Base-by-base conservation (phyloP, 2,113 vertebrate genomes). In the Ctenodactylus gundi region DNA sequence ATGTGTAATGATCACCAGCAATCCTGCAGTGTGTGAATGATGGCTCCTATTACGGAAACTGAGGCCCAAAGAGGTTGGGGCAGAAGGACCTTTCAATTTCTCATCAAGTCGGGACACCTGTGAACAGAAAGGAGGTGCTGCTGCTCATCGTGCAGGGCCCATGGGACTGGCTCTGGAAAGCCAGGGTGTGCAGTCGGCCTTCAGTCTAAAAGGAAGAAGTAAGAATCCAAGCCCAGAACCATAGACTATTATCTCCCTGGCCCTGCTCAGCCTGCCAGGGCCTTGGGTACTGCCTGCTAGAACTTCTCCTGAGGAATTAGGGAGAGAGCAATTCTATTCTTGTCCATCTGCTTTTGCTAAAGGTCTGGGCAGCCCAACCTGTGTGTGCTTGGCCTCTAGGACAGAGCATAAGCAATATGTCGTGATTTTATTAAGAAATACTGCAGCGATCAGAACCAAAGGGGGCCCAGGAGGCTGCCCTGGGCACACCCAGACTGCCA, bases 351-450 rank as follows among this genome's bases (percentile, higher is more conserved):
- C 20, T 94, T 57, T 77, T 81, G 29, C 10, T 67, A 89, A 87
- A 83, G 72, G 23, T 36, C 73, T 77, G 20, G 58, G 53, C 65
- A 85, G 78, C 49, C 85, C 44, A 85, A 93, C 60, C 80, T 67
- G 44, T 53, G 91, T 83, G 53, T 87, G 17, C 13, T 92, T 94
- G 70, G 78, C 85, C 21, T 70, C 51, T 58, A 55, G 85, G 65
- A 31, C 49, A 57, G 46, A 85, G 49, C 15, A 46, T 53, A 89
- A 75, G 80, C 41, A 23, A 51, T 23, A 0, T 87, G 25, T 91
- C 93, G 58, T 17, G 15, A 44, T 85, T 95, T 84, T 53, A 85
- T 64, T 81, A 57, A 51, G 64, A 97, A 91, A 96, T 49, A 49
- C 21, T 88, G 36, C 36, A 49, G 81, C 93, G 49, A 23, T 85